A percentile compares a stretch with the other conserved stretches of the same genome.
Conservation (phyloP, 2,113 vertebrate genomes). For the Egretta garzetta region DNA sequence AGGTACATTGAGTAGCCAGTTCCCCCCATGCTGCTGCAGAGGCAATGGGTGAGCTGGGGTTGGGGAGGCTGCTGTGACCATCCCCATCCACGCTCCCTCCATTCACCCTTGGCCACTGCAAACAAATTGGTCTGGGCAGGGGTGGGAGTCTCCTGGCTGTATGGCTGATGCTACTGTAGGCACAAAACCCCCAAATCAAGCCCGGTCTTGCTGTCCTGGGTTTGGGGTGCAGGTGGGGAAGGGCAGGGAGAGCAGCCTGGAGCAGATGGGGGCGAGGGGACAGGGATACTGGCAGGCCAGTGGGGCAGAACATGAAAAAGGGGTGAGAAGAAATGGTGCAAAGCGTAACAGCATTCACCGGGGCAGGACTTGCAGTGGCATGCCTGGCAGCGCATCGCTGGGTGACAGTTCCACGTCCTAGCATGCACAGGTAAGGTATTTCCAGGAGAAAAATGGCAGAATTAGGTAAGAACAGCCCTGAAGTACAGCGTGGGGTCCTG, state of each 20-base stretch:
- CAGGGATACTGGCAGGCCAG: not conserved
- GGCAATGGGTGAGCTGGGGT: not conserved
- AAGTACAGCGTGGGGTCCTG: not conserved
- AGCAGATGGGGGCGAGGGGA: accelerated
- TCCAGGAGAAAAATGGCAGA: not conserved
- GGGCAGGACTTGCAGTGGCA: not conserved
- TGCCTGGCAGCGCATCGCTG: accelerated
- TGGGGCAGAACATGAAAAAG: not conserved
- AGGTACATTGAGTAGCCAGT: accelerated
- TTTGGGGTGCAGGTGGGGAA: accelerated
- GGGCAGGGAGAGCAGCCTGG: not conserved
- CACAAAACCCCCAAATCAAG: not conserved
- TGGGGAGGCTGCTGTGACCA: not conserved
- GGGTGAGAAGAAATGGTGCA: not conserved
- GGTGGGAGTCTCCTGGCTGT: not conserved
- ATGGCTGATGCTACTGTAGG: accelerated
- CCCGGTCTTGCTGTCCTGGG: not conserved
- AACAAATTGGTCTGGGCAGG: not conserved
- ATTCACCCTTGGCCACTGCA: not conserved
- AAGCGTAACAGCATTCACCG: accelerated
- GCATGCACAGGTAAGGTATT: not conserved
- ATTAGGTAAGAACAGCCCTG: not conserved
- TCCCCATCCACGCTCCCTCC: accelerated
- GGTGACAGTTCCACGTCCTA: not conserved
- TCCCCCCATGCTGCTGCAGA: accelerated